These are phyloP conservation scores for Drosophila bunnanda DNA, from an alignment of 2,888 invertebrate genomes.

Conservation along the genomic window DNA sequence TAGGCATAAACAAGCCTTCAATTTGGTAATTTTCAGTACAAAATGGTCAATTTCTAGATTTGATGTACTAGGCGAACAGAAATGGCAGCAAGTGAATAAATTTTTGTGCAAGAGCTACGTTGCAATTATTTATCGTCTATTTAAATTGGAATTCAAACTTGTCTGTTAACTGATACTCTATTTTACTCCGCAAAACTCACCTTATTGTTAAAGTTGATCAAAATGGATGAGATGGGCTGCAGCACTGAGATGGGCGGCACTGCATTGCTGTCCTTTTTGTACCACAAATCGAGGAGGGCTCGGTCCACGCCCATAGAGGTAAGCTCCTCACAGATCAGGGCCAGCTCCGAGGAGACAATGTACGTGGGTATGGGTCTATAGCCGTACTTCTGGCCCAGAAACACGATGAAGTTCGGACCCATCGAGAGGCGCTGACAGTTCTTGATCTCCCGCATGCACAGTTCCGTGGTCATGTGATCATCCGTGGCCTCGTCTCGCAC, in stretches of 20 bases:
- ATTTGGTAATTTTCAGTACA: too few relatives aligned
- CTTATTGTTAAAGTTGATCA: constrained; percentile 99
- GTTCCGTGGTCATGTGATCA: constrained; percentile 99
- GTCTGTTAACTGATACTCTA: too few relatives aligned
- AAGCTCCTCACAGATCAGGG: constrained; percentile 93
- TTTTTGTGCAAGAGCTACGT: too few relatives aligned
- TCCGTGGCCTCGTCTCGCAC: constrained; percentile 99
- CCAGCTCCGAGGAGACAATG: constrained; percentile 95
- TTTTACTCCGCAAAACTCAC: constrained; percentile 84
- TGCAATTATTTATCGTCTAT: too few relatives aligned
- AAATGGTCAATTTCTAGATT: too few relatives aligned
- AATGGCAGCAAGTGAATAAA: too few relatives aligned
- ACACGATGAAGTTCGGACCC: constrained; percentile 99
- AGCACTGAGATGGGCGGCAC: constrained; percentile 97
- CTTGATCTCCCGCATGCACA: constrained; percentile 99
- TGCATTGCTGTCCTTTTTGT: constrained; percentile 97
- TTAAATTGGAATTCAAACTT: too few relatives aligned
- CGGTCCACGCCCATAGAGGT: constrained; percentile 93
- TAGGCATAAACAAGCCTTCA: too few relatives aligned
- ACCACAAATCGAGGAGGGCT: constrained; percentile 95
- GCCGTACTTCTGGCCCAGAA: constrained; percentile 98
- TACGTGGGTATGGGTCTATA: constrained; percentile 98
- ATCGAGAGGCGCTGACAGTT: constrained; percentile 98
- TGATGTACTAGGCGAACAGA: too few relatives aligned
- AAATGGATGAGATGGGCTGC: constrained; percentile 98